A percentile compares a stretch with the other conserved stretches of the same genome.
phyloP scores from a whole-genome alignment of 2,797 vertebrate species.

The Leucoraja ocellata region DNA sequence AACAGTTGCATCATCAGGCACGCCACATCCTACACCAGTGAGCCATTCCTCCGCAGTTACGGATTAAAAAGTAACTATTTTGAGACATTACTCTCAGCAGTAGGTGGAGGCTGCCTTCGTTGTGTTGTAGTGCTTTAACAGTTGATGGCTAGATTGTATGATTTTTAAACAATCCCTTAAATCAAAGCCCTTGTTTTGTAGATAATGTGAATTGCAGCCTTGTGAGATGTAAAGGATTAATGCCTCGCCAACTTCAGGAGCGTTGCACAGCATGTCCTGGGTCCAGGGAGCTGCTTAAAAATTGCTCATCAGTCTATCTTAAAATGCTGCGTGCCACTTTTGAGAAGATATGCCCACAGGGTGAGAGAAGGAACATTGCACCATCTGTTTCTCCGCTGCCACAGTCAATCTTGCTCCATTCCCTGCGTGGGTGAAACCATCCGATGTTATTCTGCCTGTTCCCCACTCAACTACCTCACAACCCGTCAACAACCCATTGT shows the following conservation, averaged over 20 bases:
- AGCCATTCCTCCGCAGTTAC: not conserved
- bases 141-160: not conserved
- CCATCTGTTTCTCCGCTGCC: not conserved
- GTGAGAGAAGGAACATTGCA: not conserved
- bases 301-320: not conserved
- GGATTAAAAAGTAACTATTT: not conserved
- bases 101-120: too few species aligned
- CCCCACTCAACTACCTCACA: not conserved
- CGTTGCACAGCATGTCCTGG: not conserved
- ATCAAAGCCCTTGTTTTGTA: not conserved
- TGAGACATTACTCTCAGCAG: not conserved
- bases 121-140: too few species aligned
- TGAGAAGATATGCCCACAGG: too few species aligned
- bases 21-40: not conserved
- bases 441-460: not conserved
- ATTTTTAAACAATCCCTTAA: not conserved
- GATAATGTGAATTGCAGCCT: not conserved
- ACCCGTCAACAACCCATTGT: too few species aligned
- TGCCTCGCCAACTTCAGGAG: not conserved
- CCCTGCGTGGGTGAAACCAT: not conserved
- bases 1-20: not conserved
- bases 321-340: not conserved
- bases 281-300: not conserved
- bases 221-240: not conserved
- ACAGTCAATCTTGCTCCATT: not conserved